Evolutionary conservation across 2,888 invertebrate genomes (phyloP).

Genomic region (Hypomecis atomaria): DNA sequence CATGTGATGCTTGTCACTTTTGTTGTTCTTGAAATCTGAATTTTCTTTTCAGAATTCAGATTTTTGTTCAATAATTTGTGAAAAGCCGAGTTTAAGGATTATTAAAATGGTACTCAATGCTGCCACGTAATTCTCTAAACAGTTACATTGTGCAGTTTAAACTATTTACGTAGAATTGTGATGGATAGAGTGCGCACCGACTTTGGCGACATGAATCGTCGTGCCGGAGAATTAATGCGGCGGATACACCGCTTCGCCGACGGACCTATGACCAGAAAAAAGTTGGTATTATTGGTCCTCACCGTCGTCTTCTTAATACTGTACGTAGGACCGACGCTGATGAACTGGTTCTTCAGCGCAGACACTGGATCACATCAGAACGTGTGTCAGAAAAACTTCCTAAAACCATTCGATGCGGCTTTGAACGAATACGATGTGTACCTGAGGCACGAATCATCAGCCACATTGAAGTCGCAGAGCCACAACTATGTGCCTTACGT

Average conservation of each 20-base stretch:
- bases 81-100: slow-evolving; percentile 8
- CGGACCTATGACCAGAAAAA: slow-evolving; percentile 79
- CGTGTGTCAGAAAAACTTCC: slow-evolving; percentile 87
- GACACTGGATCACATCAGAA: slow-evolving; percentile 79
- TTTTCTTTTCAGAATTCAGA: slow-evolving; percentile 7
- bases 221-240: slow-evolving; percentile 74
- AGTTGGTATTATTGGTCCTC: slow-evolving; percentile 79
- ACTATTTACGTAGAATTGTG: slow-evolving; percentile 43
- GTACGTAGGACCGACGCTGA: slow-evolving; percentile 87
- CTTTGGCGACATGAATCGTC: slow-evolving; percentile 72
- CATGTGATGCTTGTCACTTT: neutral
- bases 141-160: slow-evolving; percentile 17
- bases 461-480: slow-evolving; percentile 77
- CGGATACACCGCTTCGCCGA: slow-evolving; percentile 77
- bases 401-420: slow-evolving; percentile 86
- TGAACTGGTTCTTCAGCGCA: slow-evolving; percentile 85
- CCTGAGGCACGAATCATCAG: slow-evolving; percentile 84
- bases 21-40: neutral
- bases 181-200: slow-evolving; percentile 73
- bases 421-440: slow-evolving; percentile 88
- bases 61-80: slow-evolving; percentile 1
- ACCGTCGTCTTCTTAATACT: slow-evolving; percentile 84
- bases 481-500: slow-evolving; percentile 88
- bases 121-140: slow-evolving; percentile 24
- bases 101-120: slow-evolving; percentile 11